phyloP scores from a whole-genome alignment of 2,888 invertebrate genomes.

The Ichneumon xanthorius region DNA sequence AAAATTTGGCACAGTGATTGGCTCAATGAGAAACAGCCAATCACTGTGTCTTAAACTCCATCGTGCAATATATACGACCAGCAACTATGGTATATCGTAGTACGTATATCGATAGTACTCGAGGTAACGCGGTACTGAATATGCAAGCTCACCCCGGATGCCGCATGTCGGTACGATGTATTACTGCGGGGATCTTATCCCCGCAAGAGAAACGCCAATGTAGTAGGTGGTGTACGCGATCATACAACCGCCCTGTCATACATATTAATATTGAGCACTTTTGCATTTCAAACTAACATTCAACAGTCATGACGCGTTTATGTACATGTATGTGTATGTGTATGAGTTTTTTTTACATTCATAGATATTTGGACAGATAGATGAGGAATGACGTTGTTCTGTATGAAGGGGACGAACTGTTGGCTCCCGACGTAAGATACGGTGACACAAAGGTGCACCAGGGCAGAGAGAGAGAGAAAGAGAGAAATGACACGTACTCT shows the following conservation, averaged over 20 bases:
- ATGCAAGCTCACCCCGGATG: conserved; percentile 83
- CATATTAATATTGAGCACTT: conserved; percentile 58
- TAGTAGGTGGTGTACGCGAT: conserved; percentile 52
- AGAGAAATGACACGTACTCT: conserved; percentile 1
- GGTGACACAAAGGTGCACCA: neutral
- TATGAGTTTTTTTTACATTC: neutral
- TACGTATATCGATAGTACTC: conserved; percentile 66
- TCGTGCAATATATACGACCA: conserved; percentile 13
- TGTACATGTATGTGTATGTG: neutral
- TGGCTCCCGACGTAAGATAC: neutral
- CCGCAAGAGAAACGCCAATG: conserved; percentile 58
- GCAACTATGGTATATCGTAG: neutral
- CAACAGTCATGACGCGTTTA: conserved; percentile 18
- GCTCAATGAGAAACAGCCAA: conserved; percentile 6
- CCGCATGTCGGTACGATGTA: conserved; percentile 82
- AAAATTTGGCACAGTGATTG: conserved; percentile 20
- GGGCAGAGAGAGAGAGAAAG: neutral
- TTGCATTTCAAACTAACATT: conserved; percentile 54
- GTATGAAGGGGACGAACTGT: neutral
- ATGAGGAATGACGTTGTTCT: neutral
- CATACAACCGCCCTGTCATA: conserved; percentile 62
- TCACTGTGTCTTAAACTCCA: conserved; percentile 7
- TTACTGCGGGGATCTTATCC: conserved; percentile 83
- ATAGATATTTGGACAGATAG: neutral
- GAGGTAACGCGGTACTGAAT: conserved; percentile 80